These are phyloP conservation scores for Odontomyia ornata DNA, from an alignment of 2,888 invertebrate genomes.

Conservation along the genomic window DNA sequence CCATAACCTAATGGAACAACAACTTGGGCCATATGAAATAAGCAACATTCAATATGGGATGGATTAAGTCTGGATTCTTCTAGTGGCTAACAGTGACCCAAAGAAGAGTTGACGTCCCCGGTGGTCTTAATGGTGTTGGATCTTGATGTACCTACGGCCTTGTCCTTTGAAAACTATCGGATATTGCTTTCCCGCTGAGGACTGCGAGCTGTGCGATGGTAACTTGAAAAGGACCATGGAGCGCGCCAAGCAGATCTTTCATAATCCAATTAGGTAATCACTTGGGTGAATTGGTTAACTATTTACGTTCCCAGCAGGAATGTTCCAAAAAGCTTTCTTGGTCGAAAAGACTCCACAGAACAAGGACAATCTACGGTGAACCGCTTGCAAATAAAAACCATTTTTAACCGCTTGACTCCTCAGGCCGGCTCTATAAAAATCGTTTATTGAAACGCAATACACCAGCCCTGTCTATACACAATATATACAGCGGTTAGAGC, in stretches of 20 bases:
- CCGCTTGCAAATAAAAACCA: no score
- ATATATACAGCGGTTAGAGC: no score
- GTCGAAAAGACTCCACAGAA: neutral
- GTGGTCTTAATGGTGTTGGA: neutral
- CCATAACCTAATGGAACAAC: no score
- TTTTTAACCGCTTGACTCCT: no score
- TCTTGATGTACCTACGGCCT: neutral
- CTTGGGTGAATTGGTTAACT: neutral
- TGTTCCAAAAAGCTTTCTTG: neutral
- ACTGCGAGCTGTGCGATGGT: neutral
- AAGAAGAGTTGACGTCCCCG: conserved; percentile 32
- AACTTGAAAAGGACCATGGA: neutral
- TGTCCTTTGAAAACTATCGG: neutral
- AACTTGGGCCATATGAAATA: no score
- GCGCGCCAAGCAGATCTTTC: neutral
- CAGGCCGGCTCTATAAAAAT: no score
- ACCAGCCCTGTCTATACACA: neutral
- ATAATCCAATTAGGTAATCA: neutral
- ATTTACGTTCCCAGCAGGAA: neutral
- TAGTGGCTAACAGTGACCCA: neutral
- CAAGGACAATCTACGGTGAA: neutral
- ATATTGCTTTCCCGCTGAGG: neutral
- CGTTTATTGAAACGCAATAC: neutral
- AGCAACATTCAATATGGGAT: no score
- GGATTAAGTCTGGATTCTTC: conserved; percentile 57